Evolutionary conservation across 1,140 invertebrate genomes (phyloP).

Genomic region (Diprion similis): DNA sequence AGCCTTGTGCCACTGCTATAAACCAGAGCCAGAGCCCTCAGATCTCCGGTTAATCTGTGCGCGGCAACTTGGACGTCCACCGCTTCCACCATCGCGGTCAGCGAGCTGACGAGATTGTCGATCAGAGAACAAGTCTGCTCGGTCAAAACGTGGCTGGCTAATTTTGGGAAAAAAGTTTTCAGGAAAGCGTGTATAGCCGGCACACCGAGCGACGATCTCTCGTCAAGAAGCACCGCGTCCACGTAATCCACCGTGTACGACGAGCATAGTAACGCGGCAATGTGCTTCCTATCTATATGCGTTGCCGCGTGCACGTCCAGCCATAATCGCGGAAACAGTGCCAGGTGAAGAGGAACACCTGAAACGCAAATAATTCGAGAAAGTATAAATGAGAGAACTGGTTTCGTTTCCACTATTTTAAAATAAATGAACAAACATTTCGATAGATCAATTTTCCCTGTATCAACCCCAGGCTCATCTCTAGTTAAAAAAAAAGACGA

Average conservation of each 20-base stretch:
- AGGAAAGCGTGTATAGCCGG: conserved; percentile 83
- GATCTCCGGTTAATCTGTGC: conserved; percentile 63
- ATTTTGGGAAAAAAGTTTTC: conserved; percentile 83
- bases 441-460: no score
- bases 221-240: conserved; percentile 81
- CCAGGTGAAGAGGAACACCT: conserved; percentile 79
- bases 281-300: conserved; percentile 79
- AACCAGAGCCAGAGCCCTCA: conserved; percentile 64
- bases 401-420: no score
- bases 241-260: conserved; percentile 85
- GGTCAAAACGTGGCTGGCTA: conserved; percentile 66
- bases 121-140: conserved; percentile 68
- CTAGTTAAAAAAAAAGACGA: background rate
- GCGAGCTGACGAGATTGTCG: conserved; percentile 63
- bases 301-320: conserved; percentile 79
- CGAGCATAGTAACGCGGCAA: conserved; percentile 77
- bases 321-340: conserved; percentile 87
- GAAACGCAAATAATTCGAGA: conserved; percentile 20
- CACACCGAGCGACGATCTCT: conserved; percentile 78
- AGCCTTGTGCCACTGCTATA: conserved; percentile 58
- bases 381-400: background rate
- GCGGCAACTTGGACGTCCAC: conserved; percentile 61
- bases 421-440: no score
- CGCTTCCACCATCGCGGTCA: conserved; percentile 62
- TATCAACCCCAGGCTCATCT: background rate